Evolutionary conservation across 1,140 invertebrate genomes (phyloP), one percentile per base, ranked within the genome.

Genomic region (Matsumurasca onukii): DNA sequence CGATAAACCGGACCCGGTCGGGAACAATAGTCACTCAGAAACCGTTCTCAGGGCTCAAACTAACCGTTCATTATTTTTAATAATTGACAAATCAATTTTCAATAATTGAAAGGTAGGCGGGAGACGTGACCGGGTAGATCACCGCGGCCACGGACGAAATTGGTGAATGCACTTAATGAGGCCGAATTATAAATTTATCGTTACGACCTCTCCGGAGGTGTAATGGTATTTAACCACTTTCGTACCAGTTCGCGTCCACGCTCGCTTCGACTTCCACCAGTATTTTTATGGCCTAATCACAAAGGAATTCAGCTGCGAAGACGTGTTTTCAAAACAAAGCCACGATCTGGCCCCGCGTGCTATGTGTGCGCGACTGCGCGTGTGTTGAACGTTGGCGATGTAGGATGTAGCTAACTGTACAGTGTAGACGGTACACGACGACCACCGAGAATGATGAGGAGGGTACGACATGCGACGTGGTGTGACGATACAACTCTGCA

Each of bases 1-100:
- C 55, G 24, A 59, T 27, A 59, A 59, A 59, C 55, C 30, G 15
- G 55, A 59, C 22, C 22, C 15, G 22, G 24, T 52, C 9, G 12
- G 12, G 49, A 52, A 59, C 55, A 59, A 59, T 59, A 27, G 24
- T 3, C 15, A 13, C 55, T 5, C 15, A 27, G 24, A 22, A 59
- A 27, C 55, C 15, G 49, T 51, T 51, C 49, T n/a, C n/a, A n/a
- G n/a, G 24, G n/a, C 15, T 27, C 55, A 5, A 59, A 27, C 55
- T 59, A 59, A 59, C 55, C 24, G 55, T 59, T 59, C 55, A 59
- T 59, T 59, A 59, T 13, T 59, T 59, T 59, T 59, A 59, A 59
- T 59, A 59, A 59, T 59, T 59, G 55, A 59, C 55, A 59, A 59
- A 59, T 59, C 55, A 59, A 59, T 59, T 59, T 59, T 25, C 55